phyloP scores from a whole-genome alignment of 2,113 vertebrate species.

The Gymnorhina tibicen region DNA sequence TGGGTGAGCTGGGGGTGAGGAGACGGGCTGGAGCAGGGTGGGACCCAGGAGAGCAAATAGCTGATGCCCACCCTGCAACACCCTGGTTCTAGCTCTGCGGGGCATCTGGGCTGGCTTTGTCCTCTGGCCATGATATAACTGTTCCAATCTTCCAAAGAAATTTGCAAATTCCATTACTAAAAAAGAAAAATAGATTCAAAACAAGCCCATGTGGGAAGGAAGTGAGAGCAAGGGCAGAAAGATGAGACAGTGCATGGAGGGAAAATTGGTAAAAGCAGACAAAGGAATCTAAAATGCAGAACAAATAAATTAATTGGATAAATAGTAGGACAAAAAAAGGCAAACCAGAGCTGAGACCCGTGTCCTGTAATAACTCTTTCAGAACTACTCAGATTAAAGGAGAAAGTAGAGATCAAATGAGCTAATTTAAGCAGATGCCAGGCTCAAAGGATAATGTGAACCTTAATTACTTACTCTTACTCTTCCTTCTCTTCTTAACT shows the following conservation, averaged over 20 bases:
- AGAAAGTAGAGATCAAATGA: constrained; percentile 36
- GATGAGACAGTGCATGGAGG: background rate
- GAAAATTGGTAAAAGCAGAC: background rate
- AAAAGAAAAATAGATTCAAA: background rate
- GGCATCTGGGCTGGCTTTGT: background rate
- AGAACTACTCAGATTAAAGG: constrained; percentile 25
- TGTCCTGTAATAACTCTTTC: constrained; percentile 8
- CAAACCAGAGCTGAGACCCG: background rate
- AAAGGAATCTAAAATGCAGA: background rate
- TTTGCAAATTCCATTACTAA: background rate
- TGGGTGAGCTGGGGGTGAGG: background rate
- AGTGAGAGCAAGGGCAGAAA: background rate
- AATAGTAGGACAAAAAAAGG: background rate
- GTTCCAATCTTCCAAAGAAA: background rate
- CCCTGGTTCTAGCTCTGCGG: background rate
- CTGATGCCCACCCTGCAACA: accelerated
- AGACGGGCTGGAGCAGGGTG: background rate
- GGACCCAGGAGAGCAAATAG: background rate
- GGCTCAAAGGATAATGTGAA: background rate
- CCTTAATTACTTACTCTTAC: constrained; percentile 17
- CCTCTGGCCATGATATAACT: background rate
- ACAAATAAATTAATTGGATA: constrained; percentile 27
- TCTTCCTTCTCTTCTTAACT: background rate
- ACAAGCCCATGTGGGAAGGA: background rate
- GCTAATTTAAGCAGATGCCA: constrained; percentile 28